Evolutionary conservation across 2,113 vertebrate species (phyloP), one percentile per base, ranked within the genome.

Genomic region (Acanthochromis polyacanthus): DNA sequence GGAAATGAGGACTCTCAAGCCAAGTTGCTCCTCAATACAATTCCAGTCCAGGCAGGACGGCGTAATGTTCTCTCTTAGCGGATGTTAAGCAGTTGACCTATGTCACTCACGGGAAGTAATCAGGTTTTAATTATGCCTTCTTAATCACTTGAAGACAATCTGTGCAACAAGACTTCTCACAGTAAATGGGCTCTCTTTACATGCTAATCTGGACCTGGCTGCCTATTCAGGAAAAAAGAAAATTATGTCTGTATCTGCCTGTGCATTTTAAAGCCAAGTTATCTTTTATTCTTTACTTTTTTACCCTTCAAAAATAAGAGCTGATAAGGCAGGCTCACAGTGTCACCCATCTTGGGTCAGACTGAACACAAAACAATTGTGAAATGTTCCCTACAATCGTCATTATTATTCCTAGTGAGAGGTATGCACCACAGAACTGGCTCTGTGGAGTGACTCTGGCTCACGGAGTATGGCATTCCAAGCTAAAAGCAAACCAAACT

Each of bases 401-500:
- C 74, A 80, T 82, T 87, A 86, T 89, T 92, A 88, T 93, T 91
- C 80, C 73, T 59, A 90, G 81, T 88, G 85, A 91, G 91, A 83
- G 81, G 71, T 92, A 92, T 86, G 82, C 85, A 87, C 93, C 89
- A 81, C 92, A 92, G 80, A 83, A 61, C 92, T 93, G 93, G 93
- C 93, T 91, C 72, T 28, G 85, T 64, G 10, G 78, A 93, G 87
- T 60, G 88, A 90, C 93, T 94, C 63, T 80, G 91, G 92, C 95
- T 93, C 93, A 84, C 90, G 64, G 81, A 79, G 30, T 91, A 72
- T 93, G 94, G 89, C 93, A 92, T 95, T 95, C 93, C 93, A 95
- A 93, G 81, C 88, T 83, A 86, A 92, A 93, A 93, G 91, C 95
- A 96, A 96, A 95, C 89, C 95, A 95, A 91, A 94, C 93, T 91